These are phyloP conservation scores for Eulacestoma nigropectus DNA, from an alignment of 2,113 vertebrate species.

Conservation along the genomic window DNA sequence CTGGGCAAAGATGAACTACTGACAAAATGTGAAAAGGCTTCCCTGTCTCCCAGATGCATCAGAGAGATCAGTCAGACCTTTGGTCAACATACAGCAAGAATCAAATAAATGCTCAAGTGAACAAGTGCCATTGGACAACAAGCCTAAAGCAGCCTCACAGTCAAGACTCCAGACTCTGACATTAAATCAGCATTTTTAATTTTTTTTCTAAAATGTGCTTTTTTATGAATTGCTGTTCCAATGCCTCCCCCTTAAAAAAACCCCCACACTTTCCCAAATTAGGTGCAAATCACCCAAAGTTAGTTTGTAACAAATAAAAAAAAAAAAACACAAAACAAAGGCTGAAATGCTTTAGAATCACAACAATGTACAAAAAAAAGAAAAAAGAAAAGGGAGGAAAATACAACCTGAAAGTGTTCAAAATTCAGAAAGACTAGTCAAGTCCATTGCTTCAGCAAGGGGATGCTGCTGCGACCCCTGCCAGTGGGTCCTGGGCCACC, in stretches of 20 bases:
- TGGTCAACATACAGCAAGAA: not conserved
- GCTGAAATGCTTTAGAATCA: conserved; percentile 76
- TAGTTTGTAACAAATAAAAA: conserved; percentile 68
- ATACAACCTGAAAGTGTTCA: conserved; percentile 75
- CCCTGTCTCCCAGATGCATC: not conserved
- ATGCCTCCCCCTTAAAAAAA: conserved; percentile 39
- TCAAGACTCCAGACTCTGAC: conserved; percentile 40
- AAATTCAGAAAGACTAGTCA: conserved; percentile 70
- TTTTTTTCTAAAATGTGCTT: conserved; percentile 68
- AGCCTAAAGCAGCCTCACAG: conserved; percentile 1
- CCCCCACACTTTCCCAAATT: conserved; percentile 1
- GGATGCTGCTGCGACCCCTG: conserved; percentile 36
- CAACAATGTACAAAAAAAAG: conserved; percentile 74
- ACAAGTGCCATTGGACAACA: not conserved
- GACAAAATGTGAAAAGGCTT: not conserved
- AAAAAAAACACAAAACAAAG: conserved; percentile 60
- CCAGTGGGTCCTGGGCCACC: conserved; percentile 60
- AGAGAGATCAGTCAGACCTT: not conserved
- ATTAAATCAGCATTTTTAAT: conserved; percentile 61
- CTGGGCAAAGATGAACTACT: not conserved
- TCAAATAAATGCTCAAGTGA: not conserved
- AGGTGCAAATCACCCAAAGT: conserved; percentile 54
- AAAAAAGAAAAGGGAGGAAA: conserved; percentile 37
- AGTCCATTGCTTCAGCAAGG: conserved; percentile 72
- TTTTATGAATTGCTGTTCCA: conserved; percentile 40